phyloP scores from a whole-genome alignment of 2,797 vertebrate genomes.

The Lacerta viridis region DNA sequence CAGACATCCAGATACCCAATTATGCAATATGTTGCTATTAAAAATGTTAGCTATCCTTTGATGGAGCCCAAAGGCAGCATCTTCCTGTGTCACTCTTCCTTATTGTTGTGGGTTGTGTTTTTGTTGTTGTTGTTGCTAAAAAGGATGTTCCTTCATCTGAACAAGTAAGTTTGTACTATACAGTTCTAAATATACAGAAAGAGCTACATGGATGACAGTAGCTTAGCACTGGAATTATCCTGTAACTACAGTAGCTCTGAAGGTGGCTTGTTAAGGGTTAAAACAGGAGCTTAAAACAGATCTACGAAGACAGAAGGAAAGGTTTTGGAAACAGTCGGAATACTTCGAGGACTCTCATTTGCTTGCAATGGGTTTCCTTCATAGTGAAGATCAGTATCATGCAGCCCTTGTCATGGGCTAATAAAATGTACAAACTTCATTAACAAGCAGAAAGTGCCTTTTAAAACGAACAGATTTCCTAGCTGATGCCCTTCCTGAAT shows the following conservation, averaged over 20 bases:
- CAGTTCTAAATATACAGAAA: slow-evolving; percentile 23
- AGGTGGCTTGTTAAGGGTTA: slow-evolving; percentile 40
- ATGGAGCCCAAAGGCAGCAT: background rate
- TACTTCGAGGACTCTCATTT: background rate
- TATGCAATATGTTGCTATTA: background rate
- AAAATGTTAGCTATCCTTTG: background rate
- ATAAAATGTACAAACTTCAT: slow-evolving; percentile 52
- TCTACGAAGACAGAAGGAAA: background rate
- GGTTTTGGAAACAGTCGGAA: background rate
- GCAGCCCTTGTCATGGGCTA: slow-evolving; percentile 37
- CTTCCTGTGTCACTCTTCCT: background rate
- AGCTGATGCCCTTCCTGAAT: slow-evolving; percentile 66
- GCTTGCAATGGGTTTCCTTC: slow-evolving; percentile 6
- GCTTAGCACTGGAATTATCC: slow-evolving; percentile 46
- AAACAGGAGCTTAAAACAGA: background rate
- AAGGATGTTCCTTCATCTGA: background rate
- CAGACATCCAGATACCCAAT: background rate
- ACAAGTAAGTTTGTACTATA: background rate
- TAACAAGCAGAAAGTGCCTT: slow-evolving; percentile 71
- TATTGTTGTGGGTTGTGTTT: background rate
- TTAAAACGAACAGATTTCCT: slow-evolving; percentile 61
- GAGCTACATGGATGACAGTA: slow-evolving; percentile 34
- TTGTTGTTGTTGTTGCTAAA: background rate
- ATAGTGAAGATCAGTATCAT: slow-evolving; percentile 62
- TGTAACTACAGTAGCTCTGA: slow-evolving; percentile 45